phyloP scores from a whole-genome alignment of 2,113 vertebrate species.

The Myotis yumanensis region DNA sequence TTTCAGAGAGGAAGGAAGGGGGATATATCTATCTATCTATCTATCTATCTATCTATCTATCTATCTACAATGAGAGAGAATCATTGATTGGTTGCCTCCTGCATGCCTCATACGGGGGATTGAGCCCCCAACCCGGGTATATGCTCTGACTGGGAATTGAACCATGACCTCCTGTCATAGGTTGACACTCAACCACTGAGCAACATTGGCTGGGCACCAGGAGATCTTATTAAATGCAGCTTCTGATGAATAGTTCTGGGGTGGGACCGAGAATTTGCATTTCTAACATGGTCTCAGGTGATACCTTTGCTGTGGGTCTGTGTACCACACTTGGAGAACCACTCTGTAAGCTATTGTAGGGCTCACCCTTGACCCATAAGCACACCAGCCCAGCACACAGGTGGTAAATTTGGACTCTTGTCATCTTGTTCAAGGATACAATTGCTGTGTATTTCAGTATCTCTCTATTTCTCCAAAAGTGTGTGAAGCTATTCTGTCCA shows the following conservation, averaged over 20 bases:
- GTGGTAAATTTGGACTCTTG: neutral
- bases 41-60: too few species aligned
- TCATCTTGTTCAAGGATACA: neutral
- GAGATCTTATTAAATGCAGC: neutral
- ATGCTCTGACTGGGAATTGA: too few species aligned
- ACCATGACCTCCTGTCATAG: too few species aligned
- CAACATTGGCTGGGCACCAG: too few species aligned
- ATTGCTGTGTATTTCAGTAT: neutral
- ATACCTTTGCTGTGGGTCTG: neutral
- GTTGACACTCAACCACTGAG: neutral
- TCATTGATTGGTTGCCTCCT: too few species aligned
- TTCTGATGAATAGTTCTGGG: neutral
- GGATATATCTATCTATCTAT: too few species aligned
- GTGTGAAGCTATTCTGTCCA: neutral
- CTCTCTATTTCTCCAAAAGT: neutral
- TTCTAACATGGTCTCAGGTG: neutral
- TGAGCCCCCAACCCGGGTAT: too few species aligned
- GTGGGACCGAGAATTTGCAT: neutral
- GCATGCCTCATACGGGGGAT: too few species aligned
- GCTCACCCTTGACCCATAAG: neutral
- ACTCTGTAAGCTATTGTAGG: neutral
- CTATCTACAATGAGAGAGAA: too few species aligned
- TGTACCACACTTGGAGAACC: neutral
- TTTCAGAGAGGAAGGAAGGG: too few species aligned
- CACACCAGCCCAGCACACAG: neutral